Conservation (phyloP, 2,888 invertebrate genomes). For the Agrochola litura region DNA sequence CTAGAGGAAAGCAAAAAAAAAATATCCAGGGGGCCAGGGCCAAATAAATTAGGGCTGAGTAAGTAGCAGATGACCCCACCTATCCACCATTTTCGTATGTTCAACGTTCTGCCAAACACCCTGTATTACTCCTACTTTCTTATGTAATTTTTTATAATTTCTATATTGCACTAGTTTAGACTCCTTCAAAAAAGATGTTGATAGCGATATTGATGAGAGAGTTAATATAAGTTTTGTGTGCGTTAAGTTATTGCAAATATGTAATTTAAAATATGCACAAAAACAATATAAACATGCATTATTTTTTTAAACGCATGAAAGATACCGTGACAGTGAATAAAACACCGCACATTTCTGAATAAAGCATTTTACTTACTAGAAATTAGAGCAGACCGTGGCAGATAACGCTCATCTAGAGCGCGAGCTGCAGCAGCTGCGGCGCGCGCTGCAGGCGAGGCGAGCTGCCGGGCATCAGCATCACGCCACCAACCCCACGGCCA, state of each 20-base stretch:
- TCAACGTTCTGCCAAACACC: too few relatives aligned
- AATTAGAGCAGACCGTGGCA: slow-evolving; percentile 97
- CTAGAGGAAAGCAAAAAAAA: too few relatives aligned
- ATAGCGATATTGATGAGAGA: neutral
- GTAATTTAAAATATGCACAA: slow-evolving; percentile 10
- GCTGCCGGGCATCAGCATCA: slow-evolving; percentile 82
- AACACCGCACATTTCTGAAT: neutral
- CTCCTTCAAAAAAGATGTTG: neutral
- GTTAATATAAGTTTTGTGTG: neutral
- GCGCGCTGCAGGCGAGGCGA: slow-evolving; percentile 94
- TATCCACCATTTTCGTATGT: too few relatives aligned
- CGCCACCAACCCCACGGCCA: slow-evolving; percentile 88
- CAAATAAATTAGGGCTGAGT: too few relatives aligned
- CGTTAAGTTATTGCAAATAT: slow-evolving; percentile 4
- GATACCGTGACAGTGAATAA: neutral
- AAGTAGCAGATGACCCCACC: too few relatives aligned
- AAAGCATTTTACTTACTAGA: slow-evolving; percentile 84
- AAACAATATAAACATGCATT: neutral
- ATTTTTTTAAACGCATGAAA: neutral
- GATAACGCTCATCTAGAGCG: slow-evolving; percentile 97
- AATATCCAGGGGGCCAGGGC: too few relatives aligned
- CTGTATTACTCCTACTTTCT: slow-evolving; percentile 1
- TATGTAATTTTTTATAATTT: slow-evolving; percentile 16
- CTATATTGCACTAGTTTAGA: slow-evolving; percentile 20
- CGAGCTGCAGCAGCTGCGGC: slow-evolving; percentile 95